These are phyloP conservation scores for Stylophora pistillata DNA, from an alignment of 64 coral and sea anemone species.

Conservation along the genomic window DNA sequence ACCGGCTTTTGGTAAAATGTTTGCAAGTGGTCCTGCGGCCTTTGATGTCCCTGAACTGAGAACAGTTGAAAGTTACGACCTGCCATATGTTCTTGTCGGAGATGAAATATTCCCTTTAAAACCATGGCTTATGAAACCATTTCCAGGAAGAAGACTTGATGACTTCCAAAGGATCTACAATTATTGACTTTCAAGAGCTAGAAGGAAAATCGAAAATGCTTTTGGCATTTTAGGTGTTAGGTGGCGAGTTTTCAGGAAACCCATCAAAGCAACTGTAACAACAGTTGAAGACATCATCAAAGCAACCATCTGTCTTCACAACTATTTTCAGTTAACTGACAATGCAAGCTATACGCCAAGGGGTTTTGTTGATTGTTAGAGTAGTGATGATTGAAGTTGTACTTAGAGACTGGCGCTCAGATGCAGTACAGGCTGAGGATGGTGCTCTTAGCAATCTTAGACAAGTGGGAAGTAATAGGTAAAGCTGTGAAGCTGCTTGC, in stretches of 20 bases:
- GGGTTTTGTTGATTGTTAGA: slow-evolving; percentile 45
- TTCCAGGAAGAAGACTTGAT: slow-evolving; percentile 25
- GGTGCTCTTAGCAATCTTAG: neutral
- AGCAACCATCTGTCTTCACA: slow-evolving; percentile 53
- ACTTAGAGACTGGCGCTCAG: slow-evolving; percentile 45
- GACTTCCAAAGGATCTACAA: slow-evolving; percentile 21
- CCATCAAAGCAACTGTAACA: slow-evolving; percentile 37
- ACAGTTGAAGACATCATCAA: slow-evolving; percentile 43
- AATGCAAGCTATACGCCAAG: slow-evolving; percentile 35
- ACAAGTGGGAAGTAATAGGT: neutral
- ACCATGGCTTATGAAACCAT: slow-evolving; percentile 40
- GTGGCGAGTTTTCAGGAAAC: slow-evolving; percentile 25
- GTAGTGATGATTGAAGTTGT: slow-evolving; percentile 14
- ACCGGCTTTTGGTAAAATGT: slow-evolving; percentile 10
- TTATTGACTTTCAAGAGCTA: slow-evolving; percentile 43
- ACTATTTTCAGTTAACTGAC: slow-evolving; percentile 43
- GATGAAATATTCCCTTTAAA: slow-evolving; percentile 48
- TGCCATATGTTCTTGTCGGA: slow-evolving; percentile 47
- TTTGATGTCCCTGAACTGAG: neutral
- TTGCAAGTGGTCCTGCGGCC: neutral
- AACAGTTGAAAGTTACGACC: neutral
- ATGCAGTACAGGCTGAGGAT: slow-evolving; percentile 19
- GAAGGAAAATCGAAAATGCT: slow-evolving; percentile 36
- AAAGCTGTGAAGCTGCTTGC: neutral
- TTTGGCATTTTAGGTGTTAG: slow-evolving; percentile 45